Conservation (phyloP, 2,113 vertebrate genomes). For the Pantherophis guttatus region DNA sequence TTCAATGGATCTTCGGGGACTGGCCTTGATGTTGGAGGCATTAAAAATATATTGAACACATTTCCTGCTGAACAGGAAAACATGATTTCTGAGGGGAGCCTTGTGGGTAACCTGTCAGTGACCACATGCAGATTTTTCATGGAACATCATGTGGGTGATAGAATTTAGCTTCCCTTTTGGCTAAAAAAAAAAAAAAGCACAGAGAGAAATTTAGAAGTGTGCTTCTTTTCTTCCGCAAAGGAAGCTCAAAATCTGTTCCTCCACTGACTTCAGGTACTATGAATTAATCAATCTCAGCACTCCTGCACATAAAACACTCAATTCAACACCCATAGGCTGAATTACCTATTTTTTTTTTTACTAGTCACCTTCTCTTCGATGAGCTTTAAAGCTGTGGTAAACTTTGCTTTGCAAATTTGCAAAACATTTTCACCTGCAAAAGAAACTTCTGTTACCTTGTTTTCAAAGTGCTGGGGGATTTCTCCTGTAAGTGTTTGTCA, state of each 20-base stretch:
- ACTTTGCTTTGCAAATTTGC: background rate
- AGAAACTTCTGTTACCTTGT: background rate
- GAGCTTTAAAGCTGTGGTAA: background rate
- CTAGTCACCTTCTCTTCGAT: background rate
- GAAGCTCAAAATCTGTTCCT: background rate
- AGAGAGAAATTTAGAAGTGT: background rate
- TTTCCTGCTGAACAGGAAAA: background rate
- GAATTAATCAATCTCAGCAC: background rate
- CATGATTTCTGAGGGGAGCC: background rate
- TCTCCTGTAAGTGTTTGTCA: background rate
- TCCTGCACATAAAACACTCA: background rate
- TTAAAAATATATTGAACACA: background rate
- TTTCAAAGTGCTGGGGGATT: background rate
- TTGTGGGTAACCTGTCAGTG: background rate
- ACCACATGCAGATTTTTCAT: background rate
- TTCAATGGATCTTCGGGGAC: background rate
- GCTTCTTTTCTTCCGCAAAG: background rate
- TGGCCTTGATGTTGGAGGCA: background rate
- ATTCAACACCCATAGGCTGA: background rate
- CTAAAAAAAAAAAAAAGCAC: background rate
- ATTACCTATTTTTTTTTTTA: background rate
- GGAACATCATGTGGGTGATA: background rate
- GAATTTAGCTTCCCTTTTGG: background rate
- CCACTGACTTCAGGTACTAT: background rate
- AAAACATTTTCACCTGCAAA: background rate